Evolutionary conservation across 2,113 vertebrate species (phyloP), one percentile per base, ranked within the genome.

Genomic region (Tonatia bakeri): DNA sequence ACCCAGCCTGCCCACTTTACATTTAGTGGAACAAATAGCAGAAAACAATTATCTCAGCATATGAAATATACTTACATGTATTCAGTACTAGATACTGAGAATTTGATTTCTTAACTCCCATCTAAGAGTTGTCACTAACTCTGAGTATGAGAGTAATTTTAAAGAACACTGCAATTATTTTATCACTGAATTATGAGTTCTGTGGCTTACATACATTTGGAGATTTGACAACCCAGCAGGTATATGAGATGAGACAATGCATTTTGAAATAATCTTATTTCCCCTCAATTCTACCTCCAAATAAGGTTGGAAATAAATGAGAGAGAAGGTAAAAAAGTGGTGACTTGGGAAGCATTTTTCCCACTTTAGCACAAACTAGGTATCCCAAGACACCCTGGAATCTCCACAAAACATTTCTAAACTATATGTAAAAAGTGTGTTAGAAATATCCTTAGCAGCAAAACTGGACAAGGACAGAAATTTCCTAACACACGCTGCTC

Each of bases 71-170:
- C 79, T 61, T 20, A 73, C 20, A 79, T 2, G 5, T 80, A 31
- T 36, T 84, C 8, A 70, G 36, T 65, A 79, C 22, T 77, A 90
- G 80, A 79, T 28, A 87, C 38, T 91, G 47, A 91, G 56, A 92
- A 83, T 70, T 84, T 65, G 33, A 95, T 70, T 81, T 80, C 64
- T 92, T 59, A 95, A 92, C 31, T n/a, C n/a, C 89, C 20, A 81
- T 28, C 67, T 61, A 90, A 94, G 59, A 94, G 82, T 6, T 1
- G 36, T 87, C 20, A 59, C 11, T 76, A 91, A 83, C 75, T 5
- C 72, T 14, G 61, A 80, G 33, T 61, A n/a, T 8, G 52, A 87
- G 80, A 90, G 38, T 61, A 86, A 69, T 59, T 87, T 77, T 69
- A 91, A 50, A 75, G 61, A 91, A 93, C 26, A 80, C 20, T 75